Conservation (phyloP, 2,113 vertebrate genomes). For the Lagopus leucura region DNA sequence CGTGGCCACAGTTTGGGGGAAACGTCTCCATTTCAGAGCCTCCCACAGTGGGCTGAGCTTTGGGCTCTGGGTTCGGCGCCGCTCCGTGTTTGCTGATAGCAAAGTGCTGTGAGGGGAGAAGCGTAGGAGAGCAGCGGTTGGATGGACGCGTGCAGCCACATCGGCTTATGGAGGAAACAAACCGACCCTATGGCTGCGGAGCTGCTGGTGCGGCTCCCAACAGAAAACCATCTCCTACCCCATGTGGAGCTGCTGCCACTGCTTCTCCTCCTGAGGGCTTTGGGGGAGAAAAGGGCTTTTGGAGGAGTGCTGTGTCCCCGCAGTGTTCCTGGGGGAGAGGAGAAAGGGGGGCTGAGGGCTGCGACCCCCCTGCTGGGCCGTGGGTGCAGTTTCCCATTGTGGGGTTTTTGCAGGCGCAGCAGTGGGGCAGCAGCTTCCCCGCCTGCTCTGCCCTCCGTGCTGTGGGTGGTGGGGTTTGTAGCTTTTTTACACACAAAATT, state of each 20-base stretch:
- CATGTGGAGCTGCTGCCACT: background rate
- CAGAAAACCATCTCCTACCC: background rate
- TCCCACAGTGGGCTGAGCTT: too few relatives aligned
- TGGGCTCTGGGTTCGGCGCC: accelerated
- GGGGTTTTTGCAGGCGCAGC: background rate
- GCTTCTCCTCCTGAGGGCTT: background rate
- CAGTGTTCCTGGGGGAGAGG: background rate
- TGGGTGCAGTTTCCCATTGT: background rate
- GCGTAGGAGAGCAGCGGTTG: too few relatives aligned
- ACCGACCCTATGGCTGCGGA: accelerated
- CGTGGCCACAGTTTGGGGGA: background rate
- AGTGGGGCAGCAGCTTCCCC: background rate
- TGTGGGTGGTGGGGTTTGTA: background rate
- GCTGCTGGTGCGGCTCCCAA: too few relatives aligned
- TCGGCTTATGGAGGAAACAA: background rate
- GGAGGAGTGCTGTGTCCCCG: background rate
- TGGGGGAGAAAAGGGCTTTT: background rate
- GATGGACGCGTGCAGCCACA: accelerated
- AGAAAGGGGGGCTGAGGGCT: background rate
- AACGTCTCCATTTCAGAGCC: background rate
- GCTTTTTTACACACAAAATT: background rate
- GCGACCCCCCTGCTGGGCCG: background rate
- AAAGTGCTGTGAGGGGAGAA: too few relatives aligned
- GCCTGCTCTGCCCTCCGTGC: background rate
- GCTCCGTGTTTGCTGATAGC: background rate